Conservation (phyloP, 2,113 vertebrate species). For the Otocyon megalotis region DNA sequence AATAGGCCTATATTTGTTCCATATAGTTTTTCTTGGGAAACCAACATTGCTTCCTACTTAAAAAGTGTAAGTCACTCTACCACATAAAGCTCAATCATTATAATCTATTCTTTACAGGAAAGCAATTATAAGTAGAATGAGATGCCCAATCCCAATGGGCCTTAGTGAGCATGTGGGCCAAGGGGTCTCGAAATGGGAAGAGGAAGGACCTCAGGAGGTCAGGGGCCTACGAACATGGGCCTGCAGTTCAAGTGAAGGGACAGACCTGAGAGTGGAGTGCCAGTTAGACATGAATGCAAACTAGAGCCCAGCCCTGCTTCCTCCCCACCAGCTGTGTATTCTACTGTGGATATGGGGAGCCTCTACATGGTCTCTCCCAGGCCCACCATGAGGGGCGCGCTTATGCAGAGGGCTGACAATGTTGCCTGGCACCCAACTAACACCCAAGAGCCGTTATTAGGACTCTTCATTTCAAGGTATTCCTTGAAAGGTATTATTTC, state of each 20-base stretch:
- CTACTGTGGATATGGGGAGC: background rate
- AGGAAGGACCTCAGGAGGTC: background rate
- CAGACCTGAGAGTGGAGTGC: background rate
- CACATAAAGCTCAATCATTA: background rate
- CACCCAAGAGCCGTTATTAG: background rate
- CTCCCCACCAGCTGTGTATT: background rate
- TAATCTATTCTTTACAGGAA: background rate
- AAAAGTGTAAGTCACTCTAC: background rate
- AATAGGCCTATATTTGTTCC: background rate
- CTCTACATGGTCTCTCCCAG: background rate
- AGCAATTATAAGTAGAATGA: background rate
- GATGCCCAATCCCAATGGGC: background rate
- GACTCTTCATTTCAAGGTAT: accelerated
- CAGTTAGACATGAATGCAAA: background rate
- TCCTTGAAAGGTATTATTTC: background rate
- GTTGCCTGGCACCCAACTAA: background rate
- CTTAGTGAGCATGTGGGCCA: background rate
- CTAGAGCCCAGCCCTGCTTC: background rate
- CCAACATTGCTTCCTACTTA: background rate
- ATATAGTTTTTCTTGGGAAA: background rate
- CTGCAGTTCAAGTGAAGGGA: background rate
- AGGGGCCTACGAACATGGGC: no score
- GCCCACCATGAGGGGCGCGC: accelerated
- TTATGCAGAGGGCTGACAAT: background rate
- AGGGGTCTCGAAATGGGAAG: background rate